These are phyloP conservation scores for Setipinna tenuifilis DNA, from an alignment of 2,797 vertebrate genomes.

Conservation along the genomic window DNA sequence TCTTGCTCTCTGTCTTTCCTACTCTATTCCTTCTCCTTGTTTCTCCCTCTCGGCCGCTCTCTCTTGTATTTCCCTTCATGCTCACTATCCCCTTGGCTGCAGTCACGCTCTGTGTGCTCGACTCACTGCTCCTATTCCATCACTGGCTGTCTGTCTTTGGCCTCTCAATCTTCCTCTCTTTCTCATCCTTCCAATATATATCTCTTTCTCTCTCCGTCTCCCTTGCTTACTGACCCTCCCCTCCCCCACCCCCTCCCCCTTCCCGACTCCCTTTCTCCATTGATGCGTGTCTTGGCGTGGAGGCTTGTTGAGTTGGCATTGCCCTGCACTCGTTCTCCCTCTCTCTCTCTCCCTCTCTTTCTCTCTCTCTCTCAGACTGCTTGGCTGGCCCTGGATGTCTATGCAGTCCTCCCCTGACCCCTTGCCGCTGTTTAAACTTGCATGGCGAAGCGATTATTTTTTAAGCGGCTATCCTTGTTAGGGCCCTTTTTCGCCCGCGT, in stretches of 20 bases:
- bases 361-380: background rate
- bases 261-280: background rate
- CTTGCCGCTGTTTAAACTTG: background rate
- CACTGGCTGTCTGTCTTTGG: background rate
- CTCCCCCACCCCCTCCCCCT: background rate
- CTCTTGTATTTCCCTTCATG: no score
- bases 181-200: background rate
- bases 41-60: no score
- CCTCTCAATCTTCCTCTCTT: background rate
- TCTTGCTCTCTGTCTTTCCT: no score
- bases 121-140: conserved; percentile 22
- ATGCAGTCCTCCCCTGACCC: conserved; percentile 10
- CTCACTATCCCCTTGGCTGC: background rate
- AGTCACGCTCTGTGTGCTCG: background rate
- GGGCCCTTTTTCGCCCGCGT: background rate
- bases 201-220: background rate
- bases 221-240: background rate
- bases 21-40: no score
- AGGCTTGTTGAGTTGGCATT: no score
- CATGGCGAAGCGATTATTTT: background rate
- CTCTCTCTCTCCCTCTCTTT: background rate
- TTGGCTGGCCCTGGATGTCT: background rate
- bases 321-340: background rate
- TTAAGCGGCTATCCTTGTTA: conserved; percentile 32
- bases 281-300: conserved; percentile 4